Percentiles rank a stretch among this genome's conserved stretches.
phyloP scores from a whole-genome alignment of 2,888 invertebrate species.

The Leuctra nigra region DNA sequence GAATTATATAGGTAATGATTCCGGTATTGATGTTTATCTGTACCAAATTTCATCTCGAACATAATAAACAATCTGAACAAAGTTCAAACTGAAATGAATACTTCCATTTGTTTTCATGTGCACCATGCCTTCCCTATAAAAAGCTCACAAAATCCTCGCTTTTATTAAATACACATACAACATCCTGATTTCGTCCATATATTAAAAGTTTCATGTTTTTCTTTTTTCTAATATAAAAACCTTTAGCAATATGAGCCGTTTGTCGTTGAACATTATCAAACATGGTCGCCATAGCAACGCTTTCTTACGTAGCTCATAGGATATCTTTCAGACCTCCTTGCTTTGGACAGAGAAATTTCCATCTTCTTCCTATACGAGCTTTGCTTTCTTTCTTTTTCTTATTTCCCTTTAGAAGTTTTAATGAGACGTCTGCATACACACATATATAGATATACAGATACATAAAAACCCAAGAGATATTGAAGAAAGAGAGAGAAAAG shows the following conservation, averaged over 20 bases:
- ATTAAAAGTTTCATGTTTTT: conserved; percentile 1
- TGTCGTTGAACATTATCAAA: not conserved
- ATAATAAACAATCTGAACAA: no score
- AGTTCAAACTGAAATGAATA: no score
- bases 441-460: no score
- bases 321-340: no score
- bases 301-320: no score
- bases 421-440: conserved; percentile 19
- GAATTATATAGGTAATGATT: no score
- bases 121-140: no score
- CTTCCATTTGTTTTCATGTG: no score
- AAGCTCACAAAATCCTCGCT: no score
- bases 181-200: not conserved
- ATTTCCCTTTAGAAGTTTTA: conserved; percentile 19
- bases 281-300: not conserved
- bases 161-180: not conserved
- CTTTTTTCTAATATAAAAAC: conserved; percentile 2
- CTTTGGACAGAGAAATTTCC: conserved; percentile 10
- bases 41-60: no score
- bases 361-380: conserved; percentile 19
- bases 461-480: not conserved
- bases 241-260: not conserved
- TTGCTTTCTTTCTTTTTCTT: conserved; percentile 7
- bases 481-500: conserved; percentile 5
- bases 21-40: no score